phyloP scores from a whole-genome alignment of 1,140 invertebrate species.

The Drosophila kepulauana region DNA sequence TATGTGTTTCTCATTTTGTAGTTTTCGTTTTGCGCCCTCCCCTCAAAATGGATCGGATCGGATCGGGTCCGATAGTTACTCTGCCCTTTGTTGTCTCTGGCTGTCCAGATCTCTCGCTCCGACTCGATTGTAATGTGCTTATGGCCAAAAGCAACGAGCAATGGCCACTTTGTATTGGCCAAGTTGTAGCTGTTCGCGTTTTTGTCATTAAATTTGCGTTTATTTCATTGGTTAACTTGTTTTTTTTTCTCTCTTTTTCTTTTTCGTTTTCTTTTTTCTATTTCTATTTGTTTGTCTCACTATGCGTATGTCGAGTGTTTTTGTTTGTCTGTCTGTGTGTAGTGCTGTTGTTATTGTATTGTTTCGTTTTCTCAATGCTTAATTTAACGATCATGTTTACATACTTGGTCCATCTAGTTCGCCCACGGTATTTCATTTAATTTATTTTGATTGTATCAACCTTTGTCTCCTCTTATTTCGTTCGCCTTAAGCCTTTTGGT shows the following conservation, averaged over 20 bases:
- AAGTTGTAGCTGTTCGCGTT: constrained; percentile 70
- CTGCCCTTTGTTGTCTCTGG: constrained; percentile 49
- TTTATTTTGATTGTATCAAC: constrained; percentile 54
- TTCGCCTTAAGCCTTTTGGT: neutral
- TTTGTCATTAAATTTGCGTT: constrained; percentile 83
- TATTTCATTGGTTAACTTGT: constrained; percentile 82
- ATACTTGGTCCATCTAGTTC: constrained; percentile 61
- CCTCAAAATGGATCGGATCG: neutral
- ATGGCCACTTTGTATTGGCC: constrained; percentile 78
- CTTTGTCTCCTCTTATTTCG: neutral
- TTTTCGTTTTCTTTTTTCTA: constrained; percentile 29
- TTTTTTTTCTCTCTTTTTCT: constrained; percentile 55
- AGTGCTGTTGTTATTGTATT: constrained; percentile 51
- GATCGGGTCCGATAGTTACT: constrained; percentile 11
- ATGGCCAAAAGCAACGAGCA: constrained; percentile 37
- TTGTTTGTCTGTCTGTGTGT: constrained; percentile 17
- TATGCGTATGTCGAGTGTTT: neutral
- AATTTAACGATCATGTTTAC: constrained; percentile 78
- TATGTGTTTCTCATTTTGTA: constrained; percentile 75
- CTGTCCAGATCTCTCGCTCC: constrained; percentile 26
- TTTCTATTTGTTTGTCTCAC: constrained; percentile 43
- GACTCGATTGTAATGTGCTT: constrained; percentile 36
- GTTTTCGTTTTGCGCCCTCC: constrained; percentile 64
- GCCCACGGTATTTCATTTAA: constrained; percentile 64
- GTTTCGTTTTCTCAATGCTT: constrained; percentile 74